Conservation (phyloP, 2,113 vertebrate genomes). For the Perca schrenkii region DNA sequence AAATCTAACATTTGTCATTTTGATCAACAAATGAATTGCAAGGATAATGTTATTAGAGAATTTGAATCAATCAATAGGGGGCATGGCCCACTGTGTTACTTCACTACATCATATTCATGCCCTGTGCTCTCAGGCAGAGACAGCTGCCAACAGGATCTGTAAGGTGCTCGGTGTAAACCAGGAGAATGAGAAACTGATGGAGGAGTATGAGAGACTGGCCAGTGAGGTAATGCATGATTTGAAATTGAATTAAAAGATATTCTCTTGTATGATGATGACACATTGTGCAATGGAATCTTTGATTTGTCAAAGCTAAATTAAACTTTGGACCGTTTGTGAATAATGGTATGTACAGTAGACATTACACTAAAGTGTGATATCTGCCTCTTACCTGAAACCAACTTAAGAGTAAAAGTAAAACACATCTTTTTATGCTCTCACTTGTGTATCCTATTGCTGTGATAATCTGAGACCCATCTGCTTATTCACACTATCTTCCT, state of each 20-base stretch:
- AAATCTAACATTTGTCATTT: background rate
- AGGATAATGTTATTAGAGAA: background rate
- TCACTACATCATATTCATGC: background rate
- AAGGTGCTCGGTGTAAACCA: slow-evolving; percentile 99
- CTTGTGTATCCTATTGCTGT: background rate
- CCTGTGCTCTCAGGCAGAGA: slow-evolving; percentile 90
- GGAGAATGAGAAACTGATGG: slow-evolving; percentile 99
- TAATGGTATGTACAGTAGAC: background rate
- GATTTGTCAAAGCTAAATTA: background rate
- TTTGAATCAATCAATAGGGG: slow-evolving; percentile 14
- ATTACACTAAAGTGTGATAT: background rate
- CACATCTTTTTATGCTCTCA: background rate
- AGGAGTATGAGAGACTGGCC: slow-evolving; percentile 97
- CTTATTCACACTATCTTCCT: slow-evolving; percentile 25
- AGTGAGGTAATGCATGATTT: slow-evolving; percentile 90
- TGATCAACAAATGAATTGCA: slow-evolving; percentile 2
- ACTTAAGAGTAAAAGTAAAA: slow-evolving; percentile 37
- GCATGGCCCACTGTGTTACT: slow-evolving; percentile 9
- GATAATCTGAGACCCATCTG: slow-evolving; percentile 10
- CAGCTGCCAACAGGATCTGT: slow-evolving; percentile 98
- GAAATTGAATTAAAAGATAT: slow-evolving; percentile 9
- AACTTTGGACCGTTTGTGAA: slow-evolving; percentile 10
- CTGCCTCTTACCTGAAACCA: background rate
- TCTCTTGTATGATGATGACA: slow-evolving; percentile 6
- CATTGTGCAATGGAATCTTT: slow-evolving; percentile 15